These are phyloP conservation scores for Drosophila nannoptera DNA, from an alignment of 1,140 invertebrate genomes.

Conservation along the genomic window DNA sequence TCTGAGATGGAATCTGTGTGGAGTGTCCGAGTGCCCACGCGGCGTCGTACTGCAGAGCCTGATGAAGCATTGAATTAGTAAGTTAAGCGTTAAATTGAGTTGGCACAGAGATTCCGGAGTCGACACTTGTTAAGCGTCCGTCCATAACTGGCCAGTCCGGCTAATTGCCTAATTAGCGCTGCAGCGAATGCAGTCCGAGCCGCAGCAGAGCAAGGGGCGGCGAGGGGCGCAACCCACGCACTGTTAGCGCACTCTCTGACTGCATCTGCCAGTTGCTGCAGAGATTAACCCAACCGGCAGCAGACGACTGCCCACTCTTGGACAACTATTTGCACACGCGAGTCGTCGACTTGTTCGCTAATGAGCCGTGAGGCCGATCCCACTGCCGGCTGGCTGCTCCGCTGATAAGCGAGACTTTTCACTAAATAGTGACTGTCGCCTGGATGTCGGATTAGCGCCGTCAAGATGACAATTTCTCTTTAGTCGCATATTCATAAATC, in stretches of 20 bases:
- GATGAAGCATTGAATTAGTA: slow-evolving; percentile 59
- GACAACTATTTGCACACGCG: slow-evolving; percentile 15
- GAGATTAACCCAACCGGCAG: not conserved
- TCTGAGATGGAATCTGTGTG: slow-evolving; percentile 20
- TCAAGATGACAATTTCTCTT: slow-evolving; percentile 56
- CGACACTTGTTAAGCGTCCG: slow-evolving; percentile 40
- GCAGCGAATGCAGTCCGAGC: slow-evolving; percentile 25
- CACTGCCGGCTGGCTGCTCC: not conserved
- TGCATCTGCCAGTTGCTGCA: slow-evolving; percentile 10
- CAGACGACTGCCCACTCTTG: slow-evolving; percentile 37
- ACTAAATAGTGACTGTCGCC: slow-evolving; percentile 27
- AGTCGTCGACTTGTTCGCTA: slow-evolving; percentile 54
- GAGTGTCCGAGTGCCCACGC: slow-evolving; percentile 16
- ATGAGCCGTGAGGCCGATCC: slow-evolving; percentile 40
- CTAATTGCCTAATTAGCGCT: slow-evolving; percentile 73
- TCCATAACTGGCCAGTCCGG: slow-evolving; percentile 50
- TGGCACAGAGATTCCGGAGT: slow-evolving; percentile 31
- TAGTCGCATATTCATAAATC: slow-evolving; percentile 71
- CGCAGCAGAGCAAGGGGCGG: no score
- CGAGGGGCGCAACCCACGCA: slow-evolving; percentile 45
- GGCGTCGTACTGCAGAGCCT: slow-evolving; percentile 30
- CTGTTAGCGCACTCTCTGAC: slow-evolving; percentile 35
- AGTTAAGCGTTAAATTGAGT: slow-evolving; percentile 72
- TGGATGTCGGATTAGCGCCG: slow-evolving; percentile 43
- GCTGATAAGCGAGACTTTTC: slow-evolving; percentile 60